Evolutionary conservation across 2,113 vertebrate genomes (phyloP).

Genomic region (Cheirogaleus medius): DNA sequence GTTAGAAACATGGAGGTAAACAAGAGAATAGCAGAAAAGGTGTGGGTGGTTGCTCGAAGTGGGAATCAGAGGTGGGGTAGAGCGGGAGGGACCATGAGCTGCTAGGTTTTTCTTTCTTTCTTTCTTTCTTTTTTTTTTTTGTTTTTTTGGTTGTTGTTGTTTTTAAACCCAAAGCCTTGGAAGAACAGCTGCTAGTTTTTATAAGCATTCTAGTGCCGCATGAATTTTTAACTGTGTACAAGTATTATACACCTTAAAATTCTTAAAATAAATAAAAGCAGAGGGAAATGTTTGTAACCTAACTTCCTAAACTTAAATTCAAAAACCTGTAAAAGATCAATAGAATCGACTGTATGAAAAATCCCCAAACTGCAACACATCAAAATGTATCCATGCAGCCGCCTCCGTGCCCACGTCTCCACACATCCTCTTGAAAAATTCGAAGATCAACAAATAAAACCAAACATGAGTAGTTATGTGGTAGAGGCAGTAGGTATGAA

Average conservation of each 20-base stretch:
- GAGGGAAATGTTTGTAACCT: background rate
- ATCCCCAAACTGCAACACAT: background rate
- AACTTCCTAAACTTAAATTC: background rate
- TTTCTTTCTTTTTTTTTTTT: too few species aligned
- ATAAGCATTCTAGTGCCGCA: background rate
- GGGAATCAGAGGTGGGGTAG: too few species aligned
- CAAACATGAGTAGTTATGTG: background rate
- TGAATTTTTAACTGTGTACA: background rate
- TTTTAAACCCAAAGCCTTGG: too few species aligned
- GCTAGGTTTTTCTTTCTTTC: too few species aligned
- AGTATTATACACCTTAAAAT: background rate
- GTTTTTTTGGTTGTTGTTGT: too few species aligned
- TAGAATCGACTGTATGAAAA: background rate
- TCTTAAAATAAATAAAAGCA: background rate
- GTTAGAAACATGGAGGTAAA: background rate
- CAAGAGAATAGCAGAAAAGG: background rate
- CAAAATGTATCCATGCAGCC: background rate
- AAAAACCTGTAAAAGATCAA: background rate
- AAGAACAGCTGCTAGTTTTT: background rate
- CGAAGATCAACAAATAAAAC: background rate
- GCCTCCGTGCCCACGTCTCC: background rate
- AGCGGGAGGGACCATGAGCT: background rate
- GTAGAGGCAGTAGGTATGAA: background rate
- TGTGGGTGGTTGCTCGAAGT: background rate
- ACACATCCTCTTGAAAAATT: background rate